Base-by-base conservation (phyloP, 2,888 invertebrate species). In the Theristus sp. region DNA sequence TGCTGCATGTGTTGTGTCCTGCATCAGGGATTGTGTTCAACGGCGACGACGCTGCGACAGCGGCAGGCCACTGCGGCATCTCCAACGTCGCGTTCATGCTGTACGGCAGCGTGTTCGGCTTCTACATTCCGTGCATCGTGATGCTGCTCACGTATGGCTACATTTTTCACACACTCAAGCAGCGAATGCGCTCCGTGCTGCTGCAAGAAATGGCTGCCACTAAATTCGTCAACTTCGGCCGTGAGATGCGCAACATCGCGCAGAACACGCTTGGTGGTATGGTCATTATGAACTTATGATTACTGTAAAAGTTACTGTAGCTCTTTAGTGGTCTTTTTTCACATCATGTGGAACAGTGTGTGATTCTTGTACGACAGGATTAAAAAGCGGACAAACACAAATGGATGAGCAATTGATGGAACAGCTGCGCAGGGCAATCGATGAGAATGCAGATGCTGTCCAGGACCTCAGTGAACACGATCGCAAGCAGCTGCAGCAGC, bases 101-200 rank as follows among this genome's bases (percentile, higher is more conserved):
- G 20, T 66, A 67, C 61, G 67, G 68, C 53, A 71, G 70, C 28
- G 68, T 46, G 13, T 57, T 75, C 53, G 73, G 77, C 61, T 79
- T 79, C 67, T 79, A 75, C 68, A 68, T 77, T 29, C 79, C 79
- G 1, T 77, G 76, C 66, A 61, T 76, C 55, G 73, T 78, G 20
- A 78, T 79, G 77, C 10, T 25, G 10, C 10, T 17, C 54, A 54
- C 54, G 24, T 54, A 54, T 27, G 54, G 54, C 31, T 70, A 70
- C 61, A 72, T 73, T 10, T 73, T 73, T 62, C 69, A 68, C 61
- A 67, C 73, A 25, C 69, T 79, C 52, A 74, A 75, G 52, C 68
- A 69, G 58, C 66, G 73, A 10, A 61, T 73, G 28, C 58, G 69
- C 54, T 70, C 71, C 24, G 69, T 73, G 57, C 68, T 70, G 56